Conservation (phyloP, 37 sponge, comb jelly and placozoan species). For the Petrosia ficiformis region DNA sequence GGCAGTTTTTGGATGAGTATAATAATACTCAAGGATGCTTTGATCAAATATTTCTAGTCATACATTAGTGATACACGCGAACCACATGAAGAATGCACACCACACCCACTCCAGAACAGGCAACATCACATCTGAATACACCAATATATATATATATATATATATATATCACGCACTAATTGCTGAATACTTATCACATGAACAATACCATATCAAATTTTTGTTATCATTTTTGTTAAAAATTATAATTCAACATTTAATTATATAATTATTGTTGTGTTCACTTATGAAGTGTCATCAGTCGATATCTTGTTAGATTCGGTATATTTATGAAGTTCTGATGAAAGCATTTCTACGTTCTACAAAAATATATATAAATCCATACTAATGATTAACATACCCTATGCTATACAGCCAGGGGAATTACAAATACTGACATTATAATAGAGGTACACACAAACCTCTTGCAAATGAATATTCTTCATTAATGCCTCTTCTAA, state of each 20-base stretch:
- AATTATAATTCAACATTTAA: too few species aligned
- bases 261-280: background rate
- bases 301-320: background rate
- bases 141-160: too few species aligned
- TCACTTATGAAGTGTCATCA: background rate
- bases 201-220: too few species aligned
- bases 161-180: too few species aligned
- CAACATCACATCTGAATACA: too few species aligned
- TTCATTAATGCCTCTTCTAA: constrained; percentile 83
- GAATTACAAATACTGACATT: background rate
- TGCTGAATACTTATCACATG: too few species aligned
- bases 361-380: background rate
- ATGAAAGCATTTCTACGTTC: constrained; percentile 29
- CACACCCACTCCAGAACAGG: too few species aligned
- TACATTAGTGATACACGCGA: too few species aligned
- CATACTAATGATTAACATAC: background rate
- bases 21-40: background rate
- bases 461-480: constrained; percentile 76
- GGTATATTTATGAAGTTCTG: constrained; percentile 16
- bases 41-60: background rate
- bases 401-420: background rate
- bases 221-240: too few species aligned
- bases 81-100: too few species aligned
- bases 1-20: background rate
- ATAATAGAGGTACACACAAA: constrained; percentile 1